Evolutionary conservation across 2,888 invertebrate genomes (phyloP).

Genomic region (Eilema depressum): DNA sequence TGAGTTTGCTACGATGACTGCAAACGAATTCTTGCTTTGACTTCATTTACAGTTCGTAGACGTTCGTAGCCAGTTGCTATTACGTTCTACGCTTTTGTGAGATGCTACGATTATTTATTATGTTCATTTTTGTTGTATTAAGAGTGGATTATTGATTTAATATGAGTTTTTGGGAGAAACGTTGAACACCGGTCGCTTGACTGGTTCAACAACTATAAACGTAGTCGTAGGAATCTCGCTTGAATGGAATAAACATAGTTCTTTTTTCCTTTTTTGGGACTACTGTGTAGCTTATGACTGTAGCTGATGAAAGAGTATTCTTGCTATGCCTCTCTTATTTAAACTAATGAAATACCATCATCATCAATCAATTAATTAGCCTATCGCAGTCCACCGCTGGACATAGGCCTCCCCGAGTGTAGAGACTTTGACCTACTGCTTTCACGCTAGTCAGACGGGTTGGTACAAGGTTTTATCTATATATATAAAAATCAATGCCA

Average conservation of each 20-base stretch:
- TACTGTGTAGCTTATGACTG: neutral
- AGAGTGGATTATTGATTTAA: neutral
- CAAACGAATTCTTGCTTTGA: constrained; percentile 43
- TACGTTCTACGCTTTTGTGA: constrained; percentile 9
- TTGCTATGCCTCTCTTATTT: too few relatives aligned
- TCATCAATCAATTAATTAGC: too few relatives aligned
- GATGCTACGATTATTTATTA: constrained; percentile 12
- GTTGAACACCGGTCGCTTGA: neutral
- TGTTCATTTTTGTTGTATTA: neutral
- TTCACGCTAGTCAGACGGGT: too few relatives aligned
- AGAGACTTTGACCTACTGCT: too few relatives aligned
- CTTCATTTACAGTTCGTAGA: constrained; percentile 31
- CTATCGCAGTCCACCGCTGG: too few relatives aligned
- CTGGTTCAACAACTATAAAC: neutral
- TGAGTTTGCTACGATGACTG: constrained; percentile 42
- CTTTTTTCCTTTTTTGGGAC: neutral
- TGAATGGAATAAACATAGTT: neutral
- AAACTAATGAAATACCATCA: too few relatives aligned
- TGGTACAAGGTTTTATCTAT: too few relatives aligned
- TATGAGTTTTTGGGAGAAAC: neutral
- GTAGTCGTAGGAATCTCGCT: neutral
- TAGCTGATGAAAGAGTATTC: too few relatives aligned
- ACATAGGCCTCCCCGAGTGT: too few relatives aligned
- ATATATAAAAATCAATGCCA: too few relatives aligned
- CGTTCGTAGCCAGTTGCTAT: constrained; percentile 12